Evolutionary conservation across 1,140 invertebrate genomes (phyloP), one percentile per base, ranked within the genome.

Genomic region (Potamilus streckersoni): DNA sequence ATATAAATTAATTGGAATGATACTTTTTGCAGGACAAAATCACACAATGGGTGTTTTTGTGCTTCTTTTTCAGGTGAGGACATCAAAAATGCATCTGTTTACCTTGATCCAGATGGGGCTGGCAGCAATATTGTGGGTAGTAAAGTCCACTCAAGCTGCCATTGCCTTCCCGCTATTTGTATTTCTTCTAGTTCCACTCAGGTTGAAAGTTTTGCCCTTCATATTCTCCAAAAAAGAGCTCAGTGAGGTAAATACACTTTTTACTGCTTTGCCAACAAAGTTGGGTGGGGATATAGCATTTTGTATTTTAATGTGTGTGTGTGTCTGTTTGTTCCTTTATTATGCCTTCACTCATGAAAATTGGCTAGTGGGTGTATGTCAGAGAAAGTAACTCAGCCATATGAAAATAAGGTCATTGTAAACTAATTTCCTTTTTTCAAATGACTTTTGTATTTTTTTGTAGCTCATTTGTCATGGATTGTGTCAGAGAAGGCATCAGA

Each of bases 101-200:
- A 98, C 96, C 0, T 79, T 94, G 13, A 93, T 97, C 74, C 96
- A 98, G 90, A 88, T 97, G 15, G 80, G 93, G 0, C 95, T 95
- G 84, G 91, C 98, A 64, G 92, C 91, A 0, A 70, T 95, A 4
- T 89, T 98, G 58, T 97, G 96, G 94, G 91, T 93, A 11, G 95
- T 98, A 2, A 98, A 98, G 89, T 96, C 95, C 14, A 96, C 96
- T 1, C 92, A 92, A 31, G 93, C 95, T 78, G 96, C 96, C 2
- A 91, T 98, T 12, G 95, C 95, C 13, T 94, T 98, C 86, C 97
- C 97, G 4, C 97, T 98, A 88, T 95, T 97, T 87, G 92, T 98
- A 19, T 93, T 98, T 60, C 90, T 97, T 58, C 95, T 98, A 93
- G 93, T 98, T 75, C 96, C 97, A 3, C 90, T 98, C 38, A 92